Conservation (phyloP, 2,888 invertebrate species). For the Mayetiola destructor region DNA sequence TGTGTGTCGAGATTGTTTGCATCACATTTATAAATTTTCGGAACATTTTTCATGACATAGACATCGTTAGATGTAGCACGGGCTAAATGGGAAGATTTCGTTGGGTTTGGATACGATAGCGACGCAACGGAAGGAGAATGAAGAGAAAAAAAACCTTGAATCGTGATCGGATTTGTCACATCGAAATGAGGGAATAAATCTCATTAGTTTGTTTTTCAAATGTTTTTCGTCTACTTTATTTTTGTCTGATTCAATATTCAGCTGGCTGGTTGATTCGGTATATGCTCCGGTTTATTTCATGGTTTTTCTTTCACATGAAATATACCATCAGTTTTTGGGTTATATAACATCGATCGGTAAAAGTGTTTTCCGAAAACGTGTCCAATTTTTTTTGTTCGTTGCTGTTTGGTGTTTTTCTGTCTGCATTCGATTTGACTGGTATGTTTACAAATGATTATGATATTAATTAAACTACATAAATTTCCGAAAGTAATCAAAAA, state of each 20-base stretch:
- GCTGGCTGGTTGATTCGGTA: not conserved
- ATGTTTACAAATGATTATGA: slow-evolving; percentile 7
- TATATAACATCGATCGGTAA: slow-evolving; percentile 7
- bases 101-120: too few species aligned
- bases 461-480: slow-evolving; percentile 12
- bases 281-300: too few species aligned
- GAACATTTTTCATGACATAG: too few species aligned
- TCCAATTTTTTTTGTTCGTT: not conserved
- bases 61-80: slow-evolving; percentile 12
- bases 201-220: slow-evolving; percentile 6
- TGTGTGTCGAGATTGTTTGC: slow-evolving; percentile 8
- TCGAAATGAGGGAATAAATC: slow-evolving; percentile 9
- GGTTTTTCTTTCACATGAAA: too few species aligned
- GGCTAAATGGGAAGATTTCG: too few species aligned
- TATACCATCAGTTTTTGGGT: too few species aligned
- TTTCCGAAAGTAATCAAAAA: slow-evolving; percentile 12
- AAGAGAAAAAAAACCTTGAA: not conserved
- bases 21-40: slow-evolving; percentile 4
- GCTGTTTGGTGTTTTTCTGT: not conserved
- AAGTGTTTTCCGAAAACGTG: not conserved
- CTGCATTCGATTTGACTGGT: not conserved
- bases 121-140: too few species aligned
- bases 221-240: not conserved
- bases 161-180: not conserved
- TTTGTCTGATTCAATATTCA: not conserved